Evolutionary conservation across 2,888 invertebrate species (phyloP).

Genomic region (Dynastes grantii): DNA sequence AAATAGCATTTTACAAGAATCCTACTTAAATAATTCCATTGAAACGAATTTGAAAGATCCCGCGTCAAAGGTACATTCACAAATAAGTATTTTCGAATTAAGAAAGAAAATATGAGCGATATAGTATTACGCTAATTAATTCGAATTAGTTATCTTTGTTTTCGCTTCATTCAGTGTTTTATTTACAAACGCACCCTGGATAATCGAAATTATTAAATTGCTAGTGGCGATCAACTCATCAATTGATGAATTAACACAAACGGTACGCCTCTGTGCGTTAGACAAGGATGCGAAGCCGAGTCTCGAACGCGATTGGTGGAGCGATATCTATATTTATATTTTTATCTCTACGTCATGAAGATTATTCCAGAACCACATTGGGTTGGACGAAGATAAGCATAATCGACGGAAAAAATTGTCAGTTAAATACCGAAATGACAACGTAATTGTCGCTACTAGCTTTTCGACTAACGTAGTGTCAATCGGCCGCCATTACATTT

Average conservation of each 20-base stretch:
- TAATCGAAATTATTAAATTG: no score
- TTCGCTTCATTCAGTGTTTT: no score
- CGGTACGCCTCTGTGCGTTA: background rate
- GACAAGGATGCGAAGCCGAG: constrained; percentile 7
- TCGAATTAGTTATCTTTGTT: no score
- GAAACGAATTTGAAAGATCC: no score
- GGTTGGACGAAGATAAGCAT: constrained; percentile 1
- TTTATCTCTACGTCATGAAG: constrained; percentile 6
- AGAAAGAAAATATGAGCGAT: no score
- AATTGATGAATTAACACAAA: constrained; percentile 15
- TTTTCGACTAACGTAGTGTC: constrained; percentile 8
- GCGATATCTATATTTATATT: background rate
- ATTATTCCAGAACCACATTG: background rate
- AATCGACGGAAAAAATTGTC: background rate
- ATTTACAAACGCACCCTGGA: no score
- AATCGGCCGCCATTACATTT: constrained; percentile 21
- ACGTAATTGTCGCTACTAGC: constrained; percentile 37
- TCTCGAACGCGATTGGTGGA: background rate
- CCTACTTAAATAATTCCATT: no score
- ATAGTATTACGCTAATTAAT: no score
- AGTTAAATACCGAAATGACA: constrained; percentile 40
- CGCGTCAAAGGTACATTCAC: no score
- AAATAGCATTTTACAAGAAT: no score
- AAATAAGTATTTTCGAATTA: no score
- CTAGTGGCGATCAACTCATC: constrained; percentile 3